Conservation (phyloP, 2,888 invertebrate genomes). For the Ormyrus thymus region DNA sequence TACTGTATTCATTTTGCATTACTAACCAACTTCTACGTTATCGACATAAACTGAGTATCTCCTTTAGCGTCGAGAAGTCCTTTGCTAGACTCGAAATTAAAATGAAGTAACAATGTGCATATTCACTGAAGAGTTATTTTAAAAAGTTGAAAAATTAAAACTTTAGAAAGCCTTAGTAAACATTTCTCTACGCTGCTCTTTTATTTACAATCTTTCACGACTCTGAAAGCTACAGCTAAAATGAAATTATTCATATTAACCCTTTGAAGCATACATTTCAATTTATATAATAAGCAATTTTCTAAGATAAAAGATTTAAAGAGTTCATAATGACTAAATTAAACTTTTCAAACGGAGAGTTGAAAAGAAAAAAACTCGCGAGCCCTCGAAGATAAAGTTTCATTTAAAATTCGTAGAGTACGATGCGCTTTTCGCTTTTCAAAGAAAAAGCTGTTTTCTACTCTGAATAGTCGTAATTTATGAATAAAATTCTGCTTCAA, state of each 20-base stretch:
- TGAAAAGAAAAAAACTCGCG: neutral
- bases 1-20: neutral
- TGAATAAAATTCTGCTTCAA: slow-evolving; percentile 23
- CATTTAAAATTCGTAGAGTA: neutral
- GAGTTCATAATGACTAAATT: neutral
- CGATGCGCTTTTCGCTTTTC: slow-evolving; percentile 8
- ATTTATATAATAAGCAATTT: neutral
- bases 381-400: slow-evolving; percentile 4
- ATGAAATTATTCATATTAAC: neutral
- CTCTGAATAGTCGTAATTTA: neutral
- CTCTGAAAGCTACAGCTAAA: no score
- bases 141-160: no score
- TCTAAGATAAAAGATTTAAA: neutral
- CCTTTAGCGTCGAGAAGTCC: neutral
- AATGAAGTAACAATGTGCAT: no score
- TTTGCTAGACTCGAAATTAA: neutral
- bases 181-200: no score
- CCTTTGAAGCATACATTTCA: neutral
- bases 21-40: slow-evolving; percentile 1
- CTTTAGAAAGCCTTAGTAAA: no score
- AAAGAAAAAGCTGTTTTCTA: slow-evolving; percentile 8
- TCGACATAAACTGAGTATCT: neutral
- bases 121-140: no score
- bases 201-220: no score
- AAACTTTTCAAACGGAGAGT: neutral